These are phyloP conservation scores for Sebastiscus tertius DNA, from an alignment of 2,797 vertebrate genomes.

Conservation along the genomic window DNA sequence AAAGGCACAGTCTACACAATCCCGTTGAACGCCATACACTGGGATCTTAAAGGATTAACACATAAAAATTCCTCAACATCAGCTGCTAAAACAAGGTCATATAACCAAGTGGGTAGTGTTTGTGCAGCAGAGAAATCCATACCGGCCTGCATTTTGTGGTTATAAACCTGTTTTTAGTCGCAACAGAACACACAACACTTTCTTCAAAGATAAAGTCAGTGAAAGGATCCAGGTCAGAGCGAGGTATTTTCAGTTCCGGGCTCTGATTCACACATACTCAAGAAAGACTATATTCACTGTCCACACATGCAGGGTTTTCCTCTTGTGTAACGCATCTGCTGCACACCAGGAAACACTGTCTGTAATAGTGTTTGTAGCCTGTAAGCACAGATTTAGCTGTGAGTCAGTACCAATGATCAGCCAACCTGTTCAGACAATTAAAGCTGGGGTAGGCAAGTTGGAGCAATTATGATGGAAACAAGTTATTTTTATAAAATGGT, in stretches of 20 bases:
- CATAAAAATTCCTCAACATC: conserved; percentile 36
- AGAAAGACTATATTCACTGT: background rate
- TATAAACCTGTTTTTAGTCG: conserved; percentile 26
- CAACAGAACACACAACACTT: conserved; percentile 2
- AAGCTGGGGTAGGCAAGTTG: too few species aligned
- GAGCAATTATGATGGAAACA: too few species aligned
- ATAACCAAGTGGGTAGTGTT: background rate
- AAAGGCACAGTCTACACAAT: conserved; percentile 26
- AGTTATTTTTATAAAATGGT: too few species aligned
- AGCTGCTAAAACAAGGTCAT: conserved; percentile 54
- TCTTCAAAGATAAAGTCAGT: background rate
- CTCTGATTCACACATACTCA: conserved; percentile 22
- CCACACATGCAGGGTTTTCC: background rate
- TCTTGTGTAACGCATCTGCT: background rate
- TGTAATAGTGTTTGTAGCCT: background rate
- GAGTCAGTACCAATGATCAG: conserved; percentile 20
- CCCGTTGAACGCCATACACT: conserved; percentile 19
- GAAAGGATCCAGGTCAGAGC: conserved; percentile 26
- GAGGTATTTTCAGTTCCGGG: conserved; percentile 14
- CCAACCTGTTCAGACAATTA: conserved; percentile 31
- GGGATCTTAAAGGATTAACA: conserved; percentile 58
- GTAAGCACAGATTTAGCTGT: background rate
- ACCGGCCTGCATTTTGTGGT: conserved; percentile 9
- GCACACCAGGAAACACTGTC: conserved; percentile 28
- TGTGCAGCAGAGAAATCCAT: background rate